Conservation (phyloP, 2,113 vertebrate species). For the Capreolus pygargus region DNA sequence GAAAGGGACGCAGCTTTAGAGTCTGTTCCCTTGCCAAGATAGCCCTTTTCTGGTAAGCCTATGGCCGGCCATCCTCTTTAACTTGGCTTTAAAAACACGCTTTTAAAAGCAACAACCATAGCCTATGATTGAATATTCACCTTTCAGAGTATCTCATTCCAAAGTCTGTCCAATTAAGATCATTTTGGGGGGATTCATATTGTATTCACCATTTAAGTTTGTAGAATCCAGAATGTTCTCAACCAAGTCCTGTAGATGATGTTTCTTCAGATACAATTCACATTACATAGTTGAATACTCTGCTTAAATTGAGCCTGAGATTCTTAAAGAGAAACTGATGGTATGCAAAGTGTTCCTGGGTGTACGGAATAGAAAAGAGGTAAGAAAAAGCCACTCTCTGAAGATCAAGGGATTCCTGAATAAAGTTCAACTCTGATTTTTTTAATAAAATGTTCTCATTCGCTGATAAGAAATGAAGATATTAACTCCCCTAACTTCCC, state of each 20-base stretch:
- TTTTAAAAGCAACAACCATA: slow-evolving; percentile 28
- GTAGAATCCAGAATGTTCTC: neutral
- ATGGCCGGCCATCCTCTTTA: neutral
- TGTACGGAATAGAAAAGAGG: neutral
- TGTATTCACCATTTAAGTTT: neutral
- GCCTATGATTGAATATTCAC: slow-evolving; percentile 2
- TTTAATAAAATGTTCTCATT: neutral
- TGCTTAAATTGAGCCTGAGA: neutral
- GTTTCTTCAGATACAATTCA: neutral
- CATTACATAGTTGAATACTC: neutral
- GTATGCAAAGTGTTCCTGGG: neutral
- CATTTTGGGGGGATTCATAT: neutral
- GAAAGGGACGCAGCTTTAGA: slow-evolving; percentile 31
- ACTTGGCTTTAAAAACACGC: slow-evolving; percentile 13
- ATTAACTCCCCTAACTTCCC: neutral
- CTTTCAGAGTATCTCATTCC: slow-evolving; percentile 14
- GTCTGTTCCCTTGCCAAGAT: neutral
- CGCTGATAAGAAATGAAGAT: neutral
- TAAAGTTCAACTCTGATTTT: neutral
- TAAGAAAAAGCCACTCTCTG: neutral
- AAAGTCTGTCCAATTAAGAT: neutral
- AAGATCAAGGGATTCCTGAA: neutral
- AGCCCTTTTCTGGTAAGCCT: slow-evolving; percentile 10
- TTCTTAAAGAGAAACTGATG: neutral
- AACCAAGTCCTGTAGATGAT: neutral